These are phyloP conservation scores for Eudyptes chrysolophus DNA, from an alignment of 2,113 vertebrate species.

Conservation along the genomic window DNA sequence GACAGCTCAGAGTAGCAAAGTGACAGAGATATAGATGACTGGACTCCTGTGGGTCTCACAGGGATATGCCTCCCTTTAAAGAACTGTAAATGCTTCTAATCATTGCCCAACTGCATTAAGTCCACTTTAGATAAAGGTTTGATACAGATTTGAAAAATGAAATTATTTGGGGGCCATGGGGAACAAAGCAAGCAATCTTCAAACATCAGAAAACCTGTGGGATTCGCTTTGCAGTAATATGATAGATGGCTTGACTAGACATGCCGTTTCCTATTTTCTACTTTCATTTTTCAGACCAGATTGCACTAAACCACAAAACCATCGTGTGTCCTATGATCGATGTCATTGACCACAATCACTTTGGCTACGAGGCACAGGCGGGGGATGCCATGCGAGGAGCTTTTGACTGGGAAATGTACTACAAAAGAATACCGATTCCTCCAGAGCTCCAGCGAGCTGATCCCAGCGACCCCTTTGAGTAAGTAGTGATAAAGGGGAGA, in stretches of 20 bases:
- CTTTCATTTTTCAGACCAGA: constrained; percentile 87
- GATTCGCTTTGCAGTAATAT: constrained; percentile 49
- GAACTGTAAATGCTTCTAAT: constrained; percentile 79
- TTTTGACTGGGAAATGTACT: constrained; percentile 96
- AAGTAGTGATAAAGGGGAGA: constrained; percentile 70
- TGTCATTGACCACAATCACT: constrained; percentile 94
- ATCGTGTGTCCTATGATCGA: constrained; percentile 94
- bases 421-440: constrained; percentile 91
- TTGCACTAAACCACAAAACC: constrained; percentile 89
- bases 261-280: constrained; percentile 73
- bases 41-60: constrained; percentile 68
- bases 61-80: constrained; percentile 75
- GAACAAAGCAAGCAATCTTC: constrained; percentile 32
- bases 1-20: constrained; percentile 70
- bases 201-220: constrained; percentile 6
- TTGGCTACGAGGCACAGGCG: constrained; percentile 90
- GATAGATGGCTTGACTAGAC: constrained; percentile 69
- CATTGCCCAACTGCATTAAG: constrained; percentile 66
- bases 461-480: constrained; percentile 91
- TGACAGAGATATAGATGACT: constrained; percentile 69
- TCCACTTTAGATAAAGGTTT: constrained; percentile 32
- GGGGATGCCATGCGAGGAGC: constrained; percentile 91
- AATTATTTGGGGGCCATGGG: not conserved
- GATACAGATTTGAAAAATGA: constrained; percentile 38
- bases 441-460: constrained; percentile 85